Conservation (phyloP, 2,113 vertebrate genomes). For the Macquaria australasica region DNA sequence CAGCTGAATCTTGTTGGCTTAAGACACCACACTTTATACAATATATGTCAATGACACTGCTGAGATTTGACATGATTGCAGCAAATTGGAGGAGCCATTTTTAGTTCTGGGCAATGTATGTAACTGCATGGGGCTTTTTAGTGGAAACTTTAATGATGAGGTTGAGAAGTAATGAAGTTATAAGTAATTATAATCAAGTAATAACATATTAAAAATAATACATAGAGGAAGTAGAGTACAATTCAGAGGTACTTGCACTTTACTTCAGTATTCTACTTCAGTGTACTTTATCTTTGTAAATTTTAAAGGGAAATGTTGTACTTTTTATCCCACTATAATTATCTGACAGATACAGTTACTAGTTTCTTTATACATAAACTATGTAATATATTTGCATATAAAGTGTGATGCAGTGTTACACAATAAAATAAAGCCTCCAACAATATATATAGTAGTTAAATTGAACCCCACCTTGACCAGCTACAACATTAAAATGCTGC, state of each 20-base stretch:
- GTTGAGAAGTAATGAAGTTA: neutral
- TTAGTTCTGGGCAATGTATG: neutral
- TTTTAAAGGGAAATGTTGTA: neutral
- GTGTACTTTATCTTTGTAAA: no score
- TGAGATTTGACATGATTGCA: constrained; percentile 36
- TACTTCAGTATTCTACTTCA: neutral
- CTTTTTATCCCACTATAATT: neutral
- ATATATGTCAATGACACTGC: constrained; percentile 35
- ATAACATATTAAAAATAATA: neutral
- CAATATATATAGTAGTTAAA: neutral
- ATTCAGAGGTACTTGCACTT: neutral
- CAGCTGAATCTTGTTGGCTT: constrained; percentile 45
- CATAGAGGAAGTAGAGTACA: neutral
- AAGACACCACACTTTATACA: constrained; percentile 24
- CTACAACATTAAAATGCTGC: no score
- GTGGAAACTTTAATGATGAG: neutral
- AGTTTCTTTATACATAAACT: neutral
- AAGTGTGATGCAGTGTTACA: neutral
- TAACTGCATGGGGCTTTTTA: neutral
- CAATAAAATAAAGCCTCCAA: neutral
- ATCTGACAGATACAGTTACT: neutral
- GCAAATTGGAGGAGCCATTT: constrained; percentile 34
- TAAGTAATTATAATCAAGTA: no score
- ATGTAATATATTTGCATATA: neutral
- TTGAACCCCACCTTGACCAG: neutral